Percentiles rank a stretch among this genome's conserved stretches.
These are phyloP conservation scores for Nomada ruficornis DNA, from an alignment of 2,888 invertebrate species.

Conservation along the genomic window DNA sequence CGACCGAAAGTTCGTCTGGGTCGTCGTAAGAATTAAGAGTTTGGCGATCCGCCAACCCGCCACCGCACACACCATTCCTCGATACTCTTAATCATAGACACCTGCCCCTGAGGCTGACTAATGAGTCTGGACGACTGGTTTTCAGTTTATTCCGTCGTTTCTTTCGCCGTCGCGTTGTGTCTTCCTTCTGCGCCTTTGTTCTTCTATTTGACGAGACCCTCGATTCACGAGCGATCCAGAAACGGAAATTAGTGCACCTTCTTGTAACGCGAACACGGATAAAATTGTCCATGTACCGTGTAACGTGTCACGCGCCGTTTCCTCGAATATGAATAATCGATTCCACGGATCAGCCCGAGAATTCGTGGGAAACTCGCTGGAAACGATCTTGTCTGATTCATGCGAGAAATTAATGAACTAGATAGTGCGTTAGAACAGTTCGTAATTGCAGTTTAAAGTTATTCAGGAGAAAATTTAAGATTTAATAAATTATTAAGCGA, in stretches of 20 bases:
- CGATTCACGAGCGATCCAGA: background rate
- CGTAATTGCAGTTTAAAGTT: too few species aligned
- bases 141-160: slow-evolving; percentile 46
- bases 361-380: background rate
- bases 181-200: background rate
- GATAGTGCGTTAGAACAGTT: too few species aligned
- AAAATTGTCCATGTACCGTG: background rate
- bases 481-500: too few species aligned
- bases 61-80: slow-evolving; percentile 58
- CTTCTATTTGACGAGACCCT: background rate
- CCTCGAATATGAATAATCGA: background rate
- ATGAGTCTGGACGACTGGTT: slow-evolving; percentile 68
- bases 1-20: slow-evolving; percentile 76
- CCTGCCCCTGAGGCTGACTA: slow-evolving; percentile 71
- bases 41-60: slow-evolving; percentile 68
- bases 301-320: background rate
- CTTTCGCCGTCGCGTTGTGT: slow-evolving; percentile 24
- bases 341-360: background rate
- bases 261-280: slow-evolving; percentile 16
- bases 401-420: background rate
- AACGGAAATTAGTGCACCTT: slow-evolving; percentile 8
- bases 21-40: slow-evolving; percentile 69
- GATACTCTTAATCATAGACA: slow-evolving; percentile 74
- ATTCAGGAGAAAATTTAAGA: too few species aligned
- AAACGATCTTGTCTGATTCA: background rate